Evolutionary conservation across 2,113 vertebrate genomes (phyloP).

Genomic region (Perognathus longimembris): DNA sequence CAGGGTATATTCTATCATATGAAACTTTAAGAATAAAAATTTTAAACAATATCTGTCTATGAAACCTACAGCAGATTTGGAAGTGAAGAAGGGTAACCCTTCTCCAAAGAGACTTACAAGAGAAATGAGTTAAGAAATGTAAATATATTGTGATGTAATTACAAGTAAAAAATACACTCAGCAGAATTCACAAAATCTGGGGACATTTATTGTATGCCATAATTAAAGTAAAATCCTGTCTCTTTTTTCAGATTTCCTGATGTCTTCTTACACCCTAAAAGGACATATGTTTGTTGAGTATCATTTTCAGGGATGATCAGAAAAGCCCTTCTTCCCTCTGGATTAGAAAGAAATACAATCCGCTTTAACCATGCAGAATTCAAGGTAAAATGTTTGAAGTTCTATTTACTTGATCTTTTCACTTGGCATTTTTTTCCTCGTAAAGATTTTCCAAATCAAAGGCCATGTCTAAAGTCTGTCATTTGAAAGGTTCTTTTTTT

Average conservation of each 20-base stretch:
- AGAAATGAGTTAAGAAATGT: neutral
- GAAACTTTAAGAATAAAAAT: neutral
- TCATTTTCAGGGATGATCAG: neutral
- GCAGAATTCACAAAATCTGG: neutral
- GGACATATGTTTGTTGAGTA: constrained; percentile 11
- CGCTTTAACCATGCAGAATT: constrained; percentile 62
- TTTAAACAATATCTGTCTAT: neutral
- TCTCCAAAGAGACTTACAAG: neutral
- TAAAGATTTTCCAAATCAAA: constrained; percentile 65
- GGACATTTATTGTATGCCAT: neutral
- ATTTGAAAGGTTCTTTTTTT: constrained; percentile 42
- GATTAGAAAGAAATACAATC: constrained; percentile 36
- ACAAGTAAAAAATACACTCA: neutral
- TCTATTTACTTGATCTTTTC: constrained; percentile 72
- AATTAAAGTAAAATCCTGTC: constrained; percentile 27
- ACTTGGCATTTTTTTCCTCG: constrained; percentile 57
- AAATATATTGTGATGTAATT: constrained; percentile 9
- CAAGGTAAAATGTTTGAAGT: constrained; percentile 39
- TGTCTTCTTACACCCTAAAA: neutral
- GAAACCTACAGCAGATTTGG: neutral
- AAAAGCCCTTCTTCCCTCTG: constrained; percentile 53
- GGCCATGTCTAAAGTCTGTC: constrained; percentile 12
- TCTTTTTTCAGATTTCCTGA: neutral
- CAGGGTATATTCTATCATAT: neutral
- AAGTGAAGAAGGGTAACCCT: neutral